Evolutionary conservation across 2,888 invertebrate species (phyloP), one percentile per base, ranked within the genome.

Genomic region (Achlya flavicornis): DNA sequence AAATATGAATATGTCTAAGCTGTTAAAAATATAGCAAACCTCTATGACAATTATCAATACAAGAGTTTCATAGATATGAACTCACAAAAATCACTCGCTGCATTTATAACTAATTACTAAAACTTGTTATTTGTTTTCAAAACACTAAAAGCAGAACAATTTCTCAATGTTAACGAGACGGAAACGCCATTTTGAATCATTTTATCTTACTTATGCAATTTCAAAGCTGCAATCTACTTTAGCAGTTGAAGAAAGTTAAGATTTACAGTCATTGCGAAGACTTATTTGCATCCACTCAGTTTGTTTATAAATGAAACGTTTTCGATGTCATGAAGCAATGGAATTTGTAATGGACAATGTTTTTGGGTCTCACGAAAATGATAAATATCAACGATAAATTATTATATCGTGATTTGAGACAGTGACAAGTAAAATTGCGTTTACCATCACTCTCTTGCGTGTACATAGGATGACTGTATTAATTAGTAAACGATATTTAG

Each of bases 201-300:
- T 60, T 60, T 41, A 60, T 16, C 26, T 57, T 57, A 67, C 62
- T 61, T 58, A 33, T 59, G 63, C 60, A 66, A 60, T 61, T 16
- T 19, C 53, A 70, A 62, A 61, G 57, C 63, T 65, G 63, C 64
- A 70, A 70, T 68, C 72, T 66, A 70, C 68, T 74, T 65, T 64
- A 66, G 11, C 12, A 41, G 65, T 63, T 66, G 67, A 77, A 76
- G 75, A 76, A 76, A 73, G 72, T 68, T 68, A 65, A 74, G 76
- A 81, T 80, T 81, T 75, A 80, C 73, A 65, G 68, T 61, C 63
- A 69, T 72, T 76, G 72, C 67, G 63, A 65, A 66, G 70, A 69
- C 72, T 76, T 70, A 70, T 71, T 73, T 74, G 69, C 69, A 63
- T 67, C 66, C 63, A 66, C 71, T 61, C 61, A 64, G 59, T 64